Evolutionary conservation across 2,113 vertebrate genomes (phyloP).

Genomic region (Heloderma charlesbogerti): DNA sequence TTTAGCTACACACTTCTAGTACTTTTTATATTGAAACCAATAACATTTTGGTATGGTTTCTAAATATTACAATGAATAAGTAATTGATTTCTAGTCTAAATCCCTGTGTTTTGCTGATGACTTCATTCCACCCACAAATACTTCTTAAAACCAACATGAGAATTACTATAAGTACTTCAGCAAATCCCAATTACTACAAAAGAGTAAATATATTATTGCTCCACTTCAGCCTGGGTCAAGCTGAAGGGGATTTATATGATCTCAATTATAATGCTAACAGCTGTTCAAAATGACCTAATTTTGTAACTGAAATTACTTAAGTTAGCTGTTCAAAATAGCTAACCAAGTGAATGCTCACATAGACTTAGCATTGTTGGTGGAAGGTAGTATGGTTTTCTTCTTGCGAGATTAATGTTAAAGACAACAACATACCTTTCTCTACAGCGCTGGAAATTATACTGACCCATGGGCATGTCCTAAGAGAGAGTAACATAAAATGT

Average conservation of each 20-base stretch:
- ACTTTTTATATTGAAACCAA: background rate
- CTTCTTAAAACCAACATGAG: background rate
- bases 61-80: background rate
- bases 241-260: background rate
- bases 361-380: background rate
- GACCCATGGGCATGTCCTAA: slow-evolving; percentile 95
- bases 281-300: background rate
- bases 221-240: background rate
- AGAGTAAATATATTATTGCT: background rate
- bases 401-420: background rate
- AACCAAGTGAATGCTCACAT: background rate
- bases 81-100: background rate
- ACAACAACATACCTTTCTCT: slow-evolving; percentile 87
- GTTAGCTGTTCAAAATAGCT: too few species aligned
- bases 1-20: background rate
- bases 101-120: background rate
- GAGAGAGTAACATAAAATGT: slow-evolving; percentile 30
- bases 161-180: background rate
- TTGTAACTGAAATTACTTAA: too few species aligned
- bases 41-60: background rate
- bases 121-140: background rate
- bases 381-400: background rate
- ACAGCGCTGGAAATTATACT: slow-evolving; percentile 93
- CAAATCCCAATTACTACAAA: background rate
- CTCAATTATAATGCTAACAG: background rate